phyloP scores from a whole-genome alignment of 2,888 invertebrate species.

The Enchytraeus crypticus region DNA sequence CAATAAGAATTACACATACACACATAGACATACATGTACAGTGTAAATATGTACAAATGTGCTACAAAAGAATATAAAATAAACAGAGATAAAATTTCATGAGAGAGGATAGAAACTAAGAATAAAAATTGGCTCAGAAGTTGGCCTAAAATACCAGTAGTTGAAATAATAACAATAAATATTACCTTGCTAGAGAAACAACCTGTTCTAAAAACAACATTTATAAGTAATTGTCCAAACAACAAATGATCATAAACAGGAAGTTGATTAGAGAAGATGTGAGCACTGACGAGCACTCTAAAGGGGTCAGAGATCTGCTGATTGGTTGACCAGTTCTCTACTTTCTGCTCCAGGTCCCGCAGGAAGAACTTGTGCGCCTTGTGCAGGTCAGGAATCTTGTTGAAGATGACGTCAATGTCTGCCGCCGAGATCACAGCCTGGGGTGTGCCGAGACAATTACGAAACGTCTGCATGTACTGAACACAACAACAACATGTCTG shows the following conservation, averaged over 20 bases:
- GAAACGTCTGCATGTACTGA: constrained; percentile 22
- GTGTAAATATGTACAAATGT: no score
- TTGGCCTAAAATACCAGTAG: no score
- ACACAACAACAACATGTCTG: not conserved
- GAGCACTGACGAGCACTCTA: constrained; percentile 62
- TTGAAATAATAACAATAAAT: no score
- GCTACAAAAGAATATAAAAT: no score
- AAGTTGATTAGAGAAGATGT: not conserved
- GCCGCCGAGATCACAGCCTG: constrained; percentile 66
- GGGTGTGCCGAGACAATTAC: constrained; percentile 9
- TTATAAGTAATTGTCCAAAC: no score
- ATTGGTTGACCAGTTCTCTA: constrained; percentile 34
- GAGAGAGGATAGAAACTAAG: no score
- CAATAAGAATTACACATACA: no score
- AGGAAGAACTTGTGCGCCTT: constrained; percentile 73
- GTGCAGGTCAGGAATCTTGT: constrained; percentile 80
- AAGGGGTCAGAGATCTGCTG: constrained; percentile 74
- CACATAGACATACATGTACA: no score
- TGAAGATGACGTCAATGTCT: constrained; percentile 82
- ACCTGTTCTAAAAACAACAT: no score
- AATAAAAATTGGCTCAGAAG: no score
- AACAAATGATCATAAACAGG: not conserved
- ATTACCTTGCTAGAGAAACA: no score
- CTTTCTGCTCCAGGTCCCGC: constrained; percentile 56
- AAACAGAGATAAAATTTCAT: no score